Conservation (phyloP, 2,888 invertebrate genomes). For the Ochlodes sylvanus region DNA sequence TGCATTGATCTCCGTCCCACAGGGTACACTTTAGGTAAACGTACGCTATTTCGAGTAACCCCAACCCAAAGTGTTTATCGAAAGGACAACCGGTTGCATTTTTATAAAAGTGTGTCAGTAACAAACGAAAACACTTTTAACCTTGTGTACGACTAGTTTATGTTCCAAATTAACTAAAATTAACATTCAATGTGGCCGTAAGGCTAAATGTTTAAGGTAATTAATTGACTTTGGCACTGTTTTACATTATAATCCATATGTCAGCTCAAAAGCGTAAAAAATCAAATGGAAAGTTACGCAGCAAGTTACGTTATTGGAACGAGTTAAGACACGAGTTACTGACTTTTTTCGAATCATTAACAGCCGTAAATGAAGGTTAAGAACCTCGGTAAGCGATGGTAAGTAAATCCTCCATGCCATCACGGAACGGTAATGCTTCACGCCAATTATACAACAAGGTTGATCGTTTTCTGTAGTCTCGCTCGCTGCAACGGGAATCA, state of each 20-base stretch:
- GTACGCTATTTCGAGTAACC: background rate
- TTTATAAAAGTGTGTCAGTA: slow-evolving; percentile 14
- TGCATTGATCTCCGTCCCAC: slow-evolving; percentile 65
- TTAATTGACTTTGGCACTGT: slow-evolving; percentile 14
- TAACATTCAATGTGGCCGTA: slow-evolving; percentile 15
- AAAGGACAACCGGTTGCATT: slow-evolving; percentile 25
- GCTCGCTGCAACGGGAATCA: slow-evolving; percentile 4
- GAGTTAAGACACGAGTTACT: slow-evolving; percentile 43
- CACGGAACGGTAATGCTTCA: slow-evolving; percentile 47
- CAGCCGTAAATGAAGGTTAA: slow-evolving; percentile 50
- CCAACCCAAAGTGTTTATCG: slow-evolving; percentile 6
- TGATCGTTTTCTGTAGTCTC: slow-evolving; percentile 18
- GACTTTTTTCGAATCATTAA: slow-evolving; percentile 51
- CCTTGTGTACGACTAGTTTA: slow-evolving; percentile 9
- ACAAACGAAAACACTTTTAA: background rate
- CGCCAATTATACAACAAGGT: slow-evolving; percentile 43
- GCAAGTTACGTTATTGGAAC: slow-evolving; percentile 29
- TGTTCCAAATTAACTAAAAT: slow-evolving; percentile 12
- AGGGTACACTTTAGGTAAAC: slow-evolving; percentile 25
- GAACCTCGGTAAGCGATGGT: slow-evolving; percentile 47
- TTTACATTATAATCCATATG: background rate
- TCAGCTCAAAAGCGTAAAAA: slow-evolving; percentile 6
- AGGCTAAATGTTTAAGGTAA: background rate
- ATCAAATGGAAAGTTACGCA: slow-evolving; percentile 10
- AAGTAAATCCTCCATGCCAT: slow-evolving; percentile 41